Percentiles rank a stretch among this genome's conserved stretches.
These are phyloP conservation scores for Aphis gossypii DNA, from an alignment of 1,140 invertebrate genomes.

Conservation along the genomic window DNA sequence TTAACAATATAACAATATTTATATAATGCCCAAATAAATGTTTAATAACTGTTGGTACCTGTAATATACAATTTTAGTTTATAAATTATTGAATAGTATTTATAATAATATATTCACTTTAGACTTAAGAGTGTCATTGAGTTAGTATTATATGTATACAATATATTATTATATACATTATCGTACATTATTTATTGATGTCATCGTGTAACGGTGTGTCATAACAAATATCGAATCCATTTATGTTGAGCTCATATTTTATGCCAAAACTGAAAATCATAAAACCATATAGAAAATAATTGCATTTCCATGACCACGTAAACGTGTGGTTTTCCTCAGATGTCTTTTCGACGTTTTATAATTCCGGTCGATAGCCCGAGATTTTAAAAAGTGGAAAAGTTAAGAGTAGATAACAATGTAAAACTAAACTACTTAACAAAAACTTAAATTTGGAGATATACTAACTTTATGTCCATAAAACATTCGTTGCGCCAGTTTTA, in stretches of 20 bases:
- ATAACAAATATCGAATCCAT: not conserved
- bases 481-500: conserved; percentile 40
- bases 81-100: not conserved
- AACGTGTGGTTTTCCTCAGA: conserved; percentile 11
- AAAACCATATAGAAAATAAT: not conserved
- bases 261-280: not conserved
- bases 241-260: not conserved
- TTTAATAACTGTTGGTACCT: not conserved
- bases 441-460: conserved; percentile 53
- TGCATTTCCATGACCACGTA: conserved; percentile 8
- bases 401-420: conserved; percentile 51
- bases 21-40: not conserved
- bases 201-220: not conserved
- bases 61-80: not conserved
- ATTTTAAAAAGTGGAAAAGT: conserved; percentile 4
- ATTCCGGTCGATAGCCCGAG: not conserved
- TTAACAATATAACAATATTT: too few relatives aligned
- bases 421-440: conserved; percentile 53
- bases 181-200: not conserved
- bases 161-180: too few relatives aligned
- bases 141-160: not conserved
- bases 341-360: not conserved
- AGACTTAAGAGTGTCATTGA: not conserved
- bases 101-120: not conserved
- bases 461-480: conserved; percentile 54